phyloP scores from a whole-genome alignment of 2,888 invertebrate species.

The Sphaerophoria taeniata region DNA sequence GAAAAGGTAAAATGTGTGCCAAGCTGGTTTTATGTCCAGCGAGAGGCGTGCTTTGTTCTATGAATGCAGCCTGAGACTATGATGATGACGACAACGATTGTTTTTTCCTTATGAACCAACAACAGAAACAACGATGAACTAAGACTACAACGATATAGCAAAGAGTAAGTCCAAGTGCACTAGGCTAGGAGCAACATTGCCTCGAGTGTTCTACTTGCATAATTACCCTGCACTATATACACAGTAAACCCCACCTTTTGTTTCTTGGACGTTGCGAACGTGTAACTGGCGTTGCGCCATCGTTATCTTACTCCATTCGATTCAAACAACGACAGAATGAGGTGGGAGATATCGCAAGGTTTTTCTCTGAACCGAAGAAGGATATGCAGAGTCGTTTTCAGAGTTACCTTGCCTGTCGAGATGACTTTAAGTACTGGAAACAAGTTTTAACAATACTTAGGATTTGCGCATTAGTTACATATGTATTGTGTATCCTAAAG shows the following conservation, averaged over 20 bases:
- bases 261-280: no score
- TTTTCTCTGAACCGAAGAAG: slow-evolving; percentile 22
- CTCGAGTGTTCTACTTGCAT: slow-evolving; percentile 72
- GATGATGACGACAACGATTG: slow-evolving; percentile 6
- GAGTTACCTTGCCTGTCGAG: no score
- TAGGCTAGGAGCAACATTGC: slow-evolving; percentile 71
- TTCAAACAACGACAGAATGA: background rate
- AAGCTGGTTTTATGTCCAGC: slow-evolving; percentile 48
- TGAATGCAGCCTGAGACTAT: background rate
- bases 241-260: slow-evolving; percentile 34
- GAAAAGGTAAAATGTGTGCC: slow-evolving; percentile 67
- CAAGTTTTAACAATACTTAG: no score
- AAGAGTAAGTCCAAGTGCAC: slow-evolving; percentile 61
- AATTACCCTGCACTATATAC: slow-evolving; percentile 64
- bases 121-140: background rate
- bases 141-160: background rate
- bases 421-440: no score
- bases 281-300: background rate
- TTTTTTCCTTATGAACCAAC: background rate
- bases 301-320: slow-evolving; percentile 3
- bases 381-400: no score
- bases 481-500: no score
- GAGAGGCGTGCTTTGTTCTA: slow-evolving; percentile 54
- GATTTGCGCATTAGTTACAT: no score
- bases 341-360: slow-evolving; percentile 53